Evolutionary conservation across 2,888 invertebrate genomes (phyloP).

Genomic region (Euplexia lucipara): DNA sequence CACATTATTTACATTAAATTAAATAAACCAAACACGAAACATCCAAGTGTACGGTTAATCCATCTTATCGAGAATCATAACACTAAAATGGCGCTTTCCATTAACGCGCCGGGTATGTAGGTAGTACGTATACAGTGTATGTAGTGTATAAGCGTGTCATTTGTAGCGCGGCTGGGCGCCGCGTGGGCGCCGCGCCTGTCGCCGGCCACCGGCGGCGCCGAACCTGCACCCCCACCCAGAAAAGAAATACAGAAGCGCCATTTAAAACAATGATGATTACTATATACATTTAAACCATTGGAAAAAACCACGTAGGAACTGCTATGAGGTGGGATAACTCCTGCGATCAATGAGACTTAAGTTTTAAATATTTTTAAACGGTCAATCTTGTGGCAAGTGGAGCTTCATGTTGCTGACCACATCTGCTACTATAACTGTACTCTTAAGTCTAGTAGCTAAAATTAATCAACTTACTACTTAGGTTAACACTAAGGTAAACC

Average conservation of each 20-base stretch:
- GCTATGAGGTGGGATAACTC: background rate
- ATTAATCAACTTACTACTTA: too few species aligned
- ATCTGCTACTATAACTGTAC: background rate
- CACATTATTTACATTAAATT: background rate
- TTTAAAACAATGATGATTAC: conserved; percentile 25
- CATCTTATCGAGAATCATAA: conserved; percentile 42
- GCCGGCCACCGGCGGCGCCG: conserved; percentile 66
- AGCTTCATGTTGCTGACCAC: background rate
- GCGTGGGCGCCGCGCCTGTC: conserved; percentile 68
- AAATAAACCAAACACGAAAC: conserved; percentile 23
- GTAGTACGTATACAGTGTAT: conserved; percentile 34
- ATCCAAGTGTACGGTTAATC: conserved; percentile 14
- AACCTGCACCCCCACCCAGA: conserved; percentile 37
- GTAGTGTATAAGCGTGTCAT: conserved; percentile 63
- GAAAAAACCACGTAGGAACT: background rate
- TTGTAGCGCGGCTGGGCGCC: conserved; percentile 70
- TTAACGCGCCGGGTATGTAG: conserved; percentile 33
- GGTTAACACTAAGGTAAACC: too few species aligned
- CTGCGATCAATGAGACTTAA: background rate
- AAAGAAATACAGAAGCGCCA: conserved; percentile 40
- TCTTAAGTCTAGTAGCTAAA: background rate
- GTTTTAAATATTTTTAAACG: background rate
- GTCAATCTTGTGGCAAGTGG: background rate
- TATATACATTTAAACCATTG: background rate
- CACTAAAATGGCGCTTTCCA: conserved; percentile 50